Percentiles rank a stretch among this genome's conserved stretches.
phyloP scores from a whole-genome alignment of 2,888 invertebrate genomes.

The Caenorhabditis imperialis region DNA sequence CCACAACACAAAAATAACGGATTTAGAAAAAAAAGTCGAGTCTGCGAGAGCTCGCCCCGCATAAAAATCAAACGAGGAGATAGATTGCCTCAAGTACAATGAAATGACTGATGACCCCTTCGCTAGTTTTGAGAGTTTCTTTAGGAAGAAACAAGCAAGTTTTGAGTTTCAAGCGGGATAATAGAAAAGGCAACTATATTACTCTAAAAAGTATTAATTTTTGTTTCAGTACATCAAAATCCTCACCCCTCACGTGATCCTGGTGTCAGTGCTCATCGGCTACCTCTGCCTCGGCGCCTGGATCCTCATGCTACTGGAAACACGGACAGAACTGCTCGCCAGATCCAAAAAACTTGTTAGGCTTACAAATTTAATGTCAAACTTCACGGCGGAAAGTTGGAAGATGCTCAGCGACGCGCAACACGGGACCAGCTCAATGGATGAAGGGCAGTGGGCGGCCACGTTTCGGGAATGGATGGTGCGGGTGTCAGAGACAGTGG shows the following conservation, averaged over 20 bases:
- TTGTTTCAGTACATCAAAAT: constrained; percentile 77
- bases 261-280: constrained; percentile 77
- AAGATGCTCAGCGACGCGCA: constrained; percentile 72
- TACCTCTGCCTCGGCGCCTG: constrained; percentile 77
- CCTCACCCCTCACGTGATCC: constrained; percentile 77
- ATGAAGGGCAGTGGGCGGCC: constrained; percentile 72
- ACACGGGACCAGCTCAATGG: constrained; percentile 67
- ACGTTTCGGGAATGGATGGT: constrained; percentile 76
- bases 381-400: constrained; percentile 76
- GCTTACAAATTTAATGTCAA: constrained; percentile 75
- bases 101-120: constrained; percentile 51
- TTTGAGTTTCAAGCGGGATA: neutral
- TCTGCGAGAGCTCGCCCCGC: neutral
- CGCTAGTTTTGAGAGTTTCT: no score
- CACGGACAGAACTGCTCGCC: constrained; percentile 72
- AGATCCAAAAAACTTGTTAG: constrained; percentile 68
- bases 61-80: constrained; percentile 46
- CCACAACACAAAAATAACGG: constrained; percentile 46
- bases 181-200: neutral
- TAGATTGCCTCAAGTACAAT: constrained; percentile 51
- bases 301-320: constrained; percentile 77
- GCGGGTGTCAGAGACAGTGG: constrained; percentile 71
- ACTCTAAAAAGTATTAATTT: neutral
- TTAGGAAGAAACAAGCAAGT: no score
- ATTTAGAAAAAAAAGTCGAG: constrained; percentile 22